phyloP scores from a whole-genome alignment of 2,888 invertebrate genomes.

The Drosophila borealis region DNA sequence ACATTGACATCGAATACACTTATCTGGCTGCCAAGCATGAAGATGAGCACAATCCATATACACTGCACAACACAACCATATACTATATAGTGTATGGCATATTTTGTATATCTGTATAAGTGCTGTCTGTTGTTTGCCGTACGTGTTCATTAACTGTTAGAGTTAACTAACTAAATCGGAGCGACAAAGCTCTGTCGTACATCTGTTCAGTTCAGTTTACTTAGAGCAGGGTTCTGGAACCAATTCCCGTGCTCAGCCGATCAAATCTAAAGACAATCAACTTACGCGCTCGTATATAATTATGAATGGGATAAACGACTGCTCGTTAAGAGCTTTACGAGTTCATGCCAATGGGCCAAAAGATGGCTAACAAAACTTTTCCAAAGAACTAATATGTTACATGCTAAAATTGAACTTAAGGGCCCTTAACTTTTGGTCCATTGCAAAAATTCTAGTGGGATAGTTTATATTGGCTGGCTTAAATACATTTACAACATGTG shows the following conservation, averaged over 20 bases:
- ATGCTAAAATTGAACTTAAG: background rate
- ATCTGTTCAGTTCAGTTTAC: slow-evolving; percentile 25
- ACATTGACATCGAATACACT: slow-evolving; percentile 46
- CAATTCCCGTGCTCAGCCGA: slow-evolving; percentile 36
- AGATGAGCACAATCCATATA: slow-evolving; percentile 47
- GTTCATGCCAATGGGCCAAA: background rate
- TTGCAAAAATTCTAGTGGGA: too few species aligned
- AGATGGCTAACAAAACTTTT: background rate
- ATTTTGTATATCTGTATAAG: background rate
- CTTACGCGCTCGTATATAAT: slow-evolving; percentile 2
- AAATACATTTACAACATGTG: too few species aligned
- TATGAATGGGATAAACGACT: slow-evolving; percentile 4
- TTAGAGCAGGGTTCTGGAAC: slow-evolving; percentile 58
- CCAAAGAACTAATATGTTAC: background rate
- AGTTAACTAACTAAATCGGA: slow-evolving; percentile 81
- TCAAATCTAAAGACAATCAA: slow-evolving; percentile 28
- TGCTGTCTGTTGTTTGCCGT: background rate
- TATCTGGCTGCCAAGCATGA: slow-evolving; percentile 55
- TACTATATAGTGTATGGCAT: background rate
- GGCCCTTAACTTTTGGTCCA: too few species aligned
- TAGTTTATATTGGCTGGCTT: too few species aligned
- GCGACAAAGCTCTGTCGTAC: slow-evolving; percentile 20
- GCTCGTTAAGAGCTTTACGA: slow-evolving; percentile 9
- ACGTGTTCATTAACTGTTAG: slow-evolving; percentile 79
- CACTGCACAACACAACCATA: background rate